A percentile compares a stretch with the other conserved stretches of the same genome.
Evolutionary conservation across 2,888 invertebrate genomes (phyloP).

Genomic region (Cremastobaeus sp.): DNA sequence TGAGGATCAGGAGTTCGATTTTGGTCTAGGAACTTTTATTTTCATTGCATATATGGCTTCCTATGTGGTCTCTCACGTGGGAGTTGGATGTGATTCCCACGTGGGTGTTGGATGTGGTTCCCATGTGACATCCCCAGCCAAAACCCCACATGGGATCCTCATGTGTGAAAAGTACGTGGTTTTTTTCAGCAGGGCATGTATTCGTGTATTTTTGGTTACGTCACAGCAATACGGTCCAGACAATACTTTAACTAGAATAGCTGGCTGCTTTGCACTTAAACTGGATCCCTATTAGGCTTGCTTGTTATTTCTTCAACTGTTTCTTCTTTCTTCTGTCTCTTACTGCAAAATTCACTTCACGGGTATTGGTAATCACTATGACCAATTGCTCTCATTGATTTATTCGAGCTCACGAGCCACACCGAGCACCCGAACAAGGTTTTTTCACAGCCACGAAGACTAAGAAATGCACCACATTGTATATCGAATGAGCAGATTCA

Average conservation of each 20-base stretch:
- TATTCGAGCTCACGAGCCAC: constrained; percentile 26
- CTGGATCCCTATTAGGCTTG: constrained; percentile 32
- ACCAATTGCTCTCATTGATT: constrained; percentile 15
- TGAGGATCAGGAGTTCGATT: too few relatives aligned
- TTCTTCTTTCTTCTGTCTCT: constrained; percentile 11
- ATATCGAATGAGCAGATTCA: constrained; percentile 18
- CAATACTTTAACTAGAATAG: constrained; percentile 53
- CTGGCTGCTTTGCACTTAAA: constrained; percentile 49
- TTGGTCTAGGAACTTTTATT: too few relatives aligned
- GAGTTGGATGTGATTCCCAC: too few relatives aligned
- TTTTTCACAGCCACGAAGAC: constrained; percentile 5
- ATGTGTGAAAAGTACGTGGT: too few relatives aligned
- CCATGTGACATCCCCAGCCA: too few relatives aligned
- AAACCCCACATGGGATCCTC: too few relatives aligned
- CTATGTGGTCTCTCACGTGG: too few relatives aligned
- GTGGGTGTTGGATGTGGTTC: too few relatives aligned
- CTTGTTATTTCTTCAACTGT: constrained; percentile 20
- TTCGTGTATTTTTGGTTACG: constrained; percentile 56
- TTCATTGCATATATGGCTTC: too few relatives aligned
- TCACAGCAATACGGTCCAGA: constrained; percentile 40
- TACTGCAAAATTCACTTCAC: constrained; percentile 6
- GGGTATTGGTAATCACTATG: constrained; percentile 24
- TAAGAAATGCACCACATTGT: constrained; percentile 30
- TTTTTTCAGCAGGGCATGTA: too few relatives aligned
- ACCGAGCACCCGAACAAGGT: constrained; percentile 29